Evolutionary conservation across 2,113 vertebrate genomes (phyloP), one percentile per base, ranked within the genome.

Genomic region (Zosterops borbonicus): DNA sequence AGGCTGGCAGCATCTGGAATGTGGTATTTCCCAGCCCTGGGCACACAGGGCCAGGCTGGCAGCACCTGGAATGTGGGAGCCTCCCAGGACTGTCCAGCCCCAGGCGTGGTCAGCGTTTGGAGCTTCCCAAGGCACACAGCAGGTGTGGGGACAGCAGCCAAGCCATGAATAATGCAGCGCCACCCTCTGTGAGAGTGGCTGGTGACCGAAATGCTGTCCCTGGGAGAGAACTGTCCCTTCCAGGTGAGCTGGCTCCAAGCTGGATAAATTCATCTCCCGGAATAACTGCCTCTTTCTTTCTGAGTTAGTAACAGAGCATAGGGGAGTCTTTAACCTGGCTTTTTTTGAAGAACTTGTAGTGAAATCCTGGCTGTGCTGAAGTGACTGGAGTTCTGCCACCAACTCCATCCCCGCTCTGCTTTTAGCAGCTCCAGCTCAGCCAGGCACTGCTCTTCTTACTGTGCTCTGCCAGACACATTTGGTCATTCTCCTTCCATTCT

Each of bases 301-400:
- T 2, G 2, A 89, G 53, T 85, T 59, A 44, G 27, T 68, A 50
- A 62, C 73, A 63, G 65, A 94, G 60, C 52, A 20, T 2, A 73
- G 56, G 79, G 64, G 69, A 87, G 55, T 73, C 64, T 92, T 90
- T 89, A 92, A 82, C 88, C 70, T 83, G 58, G 9, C 68, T 56
- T 73, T 55, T 81, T 88, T 65, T 68, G 4, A 79, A 83, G 80
- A 44, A 49, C 64, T 83, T 49, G 58, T 41, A 68, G 31, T 46
- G 84, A 50, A 82, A 82, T 79, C 84, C 74, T 87, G 81, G 78
- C 74, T 53, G 52, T 78, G 80, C 65, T 92, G 62, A 83, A 62
- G 89, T 25, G 3, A 3, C 58, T 94, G 93, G 95, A 96, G 62
- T 68, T 83, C 46, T 93, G 94, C 96, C 95, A 96, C 79, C 44